Conservation (phyloP, 1,140 invertebrate genomes). For the Bicyclus anynana region DNA sequence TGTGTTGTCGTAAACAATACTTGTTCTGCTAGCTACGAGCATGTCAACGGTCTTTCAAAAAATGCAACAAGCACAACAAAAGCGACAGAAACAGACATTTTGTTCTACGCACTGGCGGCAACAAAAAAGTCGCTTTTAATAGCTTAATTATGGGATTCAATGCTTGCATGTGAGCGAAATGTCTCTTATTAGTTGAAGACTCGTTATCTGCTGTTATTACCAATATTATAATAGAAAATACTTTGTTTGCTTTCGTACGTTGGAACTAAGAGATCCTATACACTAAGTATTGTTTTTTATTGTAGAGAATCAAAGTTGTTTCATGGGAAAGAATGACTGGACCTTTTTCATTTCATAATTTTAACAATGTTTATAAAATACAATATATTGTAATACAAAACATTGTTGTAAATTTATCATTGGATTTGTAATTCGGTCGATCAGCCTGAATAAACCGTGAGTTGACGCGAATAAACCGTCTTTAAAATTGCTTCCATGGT, state of each 20-base stretch:
- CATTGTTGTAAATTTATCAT: too few species aligned
- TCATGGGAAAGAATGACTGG: too few species aligned
- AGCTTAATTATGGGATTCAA: not conserved
- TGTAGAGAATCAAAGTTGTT: too few species aligned
- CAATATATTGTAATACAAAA: too few species aligned
- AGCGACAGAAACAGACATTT: not conserved
- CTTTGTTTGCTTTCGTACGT: not conserved
- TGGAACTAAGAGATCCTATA: not conserved
- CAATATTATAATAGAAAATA: not conserved
- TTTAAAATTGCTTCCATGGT: too few species aligned
- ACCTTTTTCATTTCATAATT: too few species aligned
- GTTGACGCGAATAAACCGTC: too few species aligned
- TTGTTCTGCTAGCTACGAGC: not conserved
- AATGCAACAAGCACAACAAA: not conserved
- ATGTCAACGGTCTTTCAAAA: not conserved
- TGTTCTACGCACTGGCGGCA: not conserved
- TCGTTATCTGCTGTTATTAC: not conserved
- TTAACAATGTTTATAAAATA: too few species aligned
- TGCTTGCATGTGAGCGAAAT: not conserved
- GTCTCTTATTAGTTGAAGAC: not conserved
- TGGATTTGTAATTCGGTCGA: too few species aligned
- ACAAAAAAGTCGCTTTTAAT: conserved; percentile 1
- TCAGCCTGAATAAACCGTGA: too few species aligned
- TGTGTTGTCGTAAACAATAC: too few species aligned
- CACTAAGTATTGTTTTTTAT: too few species aligned